A percentile compares a stretch with the other conserved stretches of the same genome.
These are phyloP conservation scores for Scartelaos histophorus DNA, from an alignment of 2,113 vertebrate genomes.

Conservation along the genomic window DNA sequence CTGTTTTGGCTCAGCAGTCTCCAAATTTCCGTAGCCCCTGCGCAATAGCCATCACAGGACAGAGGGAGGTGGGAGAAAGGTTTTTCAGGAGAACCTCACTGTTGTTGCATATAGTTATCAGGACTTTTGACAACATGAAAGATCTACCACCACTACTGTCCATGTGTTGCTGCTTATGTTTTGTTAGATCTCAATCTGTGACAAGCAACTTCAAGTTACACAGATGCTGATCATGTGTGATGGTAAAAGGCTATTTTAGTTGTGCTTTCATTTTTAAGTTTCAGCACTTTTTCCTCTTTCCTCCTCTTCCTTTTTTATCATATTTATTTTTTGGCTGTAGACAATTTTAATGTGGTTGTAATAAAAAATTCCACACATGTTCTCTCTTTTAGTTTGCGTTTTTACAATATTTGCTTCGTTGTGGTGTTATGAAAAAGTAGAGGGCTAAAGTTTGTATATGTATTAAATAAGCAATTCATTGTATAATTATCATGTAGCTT, in stretches of 20 bases:
- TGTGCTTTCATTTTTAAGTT: not conserved
- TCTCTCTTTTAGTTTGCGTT: too few relatives aligned
- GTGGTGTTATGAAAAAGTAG: too few relatives aligned
- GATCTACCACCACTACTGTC: conserved; percentile 13
- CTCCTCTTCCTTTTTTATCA: too few relatives aligned
- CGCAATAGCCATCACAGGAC: conserved; percentile 63
- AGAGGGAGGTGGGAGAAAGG: conserved; percentile 15
- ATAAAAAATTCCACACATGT: not conserved
- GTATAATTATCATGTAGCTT: not conserved
- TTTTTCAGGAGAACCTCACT: conserved; percentile 47
- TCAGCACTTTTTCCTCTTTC: not conserved
- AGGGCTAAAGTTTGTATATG: too few relatives aligned
- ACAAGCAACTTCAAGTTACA: conserved; percentile 2
- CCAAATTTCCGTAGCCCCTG: conserved; percentile 80
- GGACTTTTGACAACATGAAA: conserved; percentile 47
- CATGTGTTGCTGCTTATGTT: conserved; percentile 40
- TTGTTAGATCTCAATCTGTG: conserved; percentile 49
- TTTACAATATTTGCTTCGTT: too few relatives aligned
- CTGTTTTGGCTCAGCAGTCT: conserved; percentile 83
- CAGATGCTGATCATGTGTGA: conserved; percentile 74
- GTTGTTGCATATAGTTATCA: conserved; percentile 50
- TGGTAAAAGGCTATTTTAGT: conserved; percentile 30
- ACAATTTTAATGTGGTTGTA: not conserved
- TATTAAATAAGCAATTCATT: not conserved
- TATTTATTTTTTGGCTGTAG: not conserved